phyloP scores from a whole-genome alignment of 2,113 vertebrate genomes.

The Prietella phreatophila region DNA sequence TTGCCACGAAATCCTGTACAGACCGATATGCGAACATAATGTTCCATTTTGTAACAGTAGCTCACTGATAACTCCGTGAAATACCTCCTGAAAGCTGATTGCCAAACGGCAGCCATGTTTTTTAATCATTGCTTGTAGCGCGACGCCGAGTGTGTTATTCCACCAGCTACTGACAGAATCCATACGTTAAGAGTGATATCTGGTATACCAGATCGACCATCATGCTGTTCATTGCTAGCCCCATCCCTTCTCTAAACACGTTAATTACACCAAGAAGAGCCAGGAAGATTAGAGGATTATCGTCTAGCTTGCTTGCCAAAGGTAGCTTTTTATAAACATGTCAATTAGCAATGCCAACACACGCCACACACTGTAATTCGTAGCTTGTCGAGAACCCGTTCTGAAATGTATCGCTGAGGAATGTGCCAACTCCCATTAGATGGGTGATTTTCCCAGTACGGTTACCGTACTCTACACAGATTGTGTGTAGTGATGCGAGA shows the following conservation, averaged over 20 bases:
- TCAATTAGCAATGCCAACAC: background rate
- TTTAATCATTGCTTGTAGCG: background rate
- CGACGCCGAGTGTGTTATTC: background rate
- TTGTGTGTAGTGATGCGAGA: background rate
- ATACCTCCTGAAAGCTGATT: background rate
- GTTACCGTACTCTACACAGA: background rate
- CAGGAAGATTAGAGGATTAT: background rate
- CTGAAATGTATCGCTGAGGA: background rate
- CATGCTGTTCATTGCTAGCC: background rate
- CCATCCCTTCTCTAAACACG: background rate
- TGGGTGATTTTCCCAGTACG: background rate
- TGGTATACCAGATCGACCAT: background rate
- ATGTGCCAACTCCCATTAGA: background rate
- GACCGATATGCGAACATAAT: background rate
- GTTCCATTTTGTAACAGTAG: background rate
- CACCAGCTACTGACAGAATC: background rate
- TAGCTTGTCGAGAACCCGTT: conserved; percentile 9
- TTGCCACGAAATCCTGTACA: too few relatives aligned
- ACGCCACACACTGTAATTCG: background rate
- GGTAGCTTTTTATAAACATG: conserved; percentile 1
- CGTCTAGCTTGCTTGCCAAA: background rate
- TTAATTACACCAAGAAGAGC: background rate
- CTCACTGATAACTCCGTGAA: background rate
- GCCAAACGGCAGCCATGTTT: background rate
- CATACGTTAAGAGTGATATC: background rate